phyloP scores from a whole-genome alignment of 2,113 vertebrate genomes.

The Chloroceryle aenea region DNA sequence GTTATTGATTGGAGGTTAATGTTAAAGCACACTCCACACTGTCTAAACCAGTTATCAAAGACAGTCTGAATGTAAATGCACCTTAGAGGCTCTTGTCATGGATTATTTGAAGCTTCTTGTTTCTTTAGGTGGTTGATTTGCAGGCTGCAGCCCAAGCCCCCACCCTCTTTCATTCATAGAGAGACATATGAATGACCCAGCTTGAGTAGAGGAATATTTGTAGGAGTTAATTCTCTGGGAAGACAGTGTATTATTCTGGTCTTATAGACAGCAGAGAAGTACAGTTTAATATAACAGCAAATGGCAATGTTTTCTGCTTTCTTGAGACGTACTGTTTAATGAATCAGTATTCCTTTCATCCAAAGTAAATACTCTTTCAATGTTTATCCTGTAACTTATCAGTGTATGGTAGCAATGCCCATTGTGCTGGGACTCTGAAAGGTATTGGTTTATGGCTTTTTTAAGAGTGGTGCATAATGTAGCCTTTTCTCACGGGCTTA shows the following conservation, averaged over 20 bases:
- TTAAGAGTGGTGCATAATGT: not conserved
- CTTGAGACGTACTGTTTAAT: not conserved
- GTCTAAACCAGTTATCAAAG: not conserved
- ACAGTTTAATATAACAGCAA: not conserved
- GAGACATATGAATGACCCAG: not conserved
- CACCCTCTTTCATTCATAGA: not conserved
- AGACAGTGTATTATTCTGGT: not conserved
- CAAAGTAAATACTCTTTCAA: not conserved
- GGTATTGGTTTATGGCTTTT: not conserved
- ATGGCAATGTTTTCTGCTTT: not conserved
- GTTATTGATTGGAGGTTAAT: not conserved
- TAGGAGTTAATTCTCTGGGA: not conserved
- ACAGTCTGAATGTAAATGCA: not conserved
- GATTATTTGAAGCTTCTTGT: constrained; percentile 1
- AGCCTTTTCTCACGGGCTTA: not conserved
- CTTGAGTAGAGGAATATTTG: not conserved
- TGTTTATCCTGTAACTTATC: not conserved
- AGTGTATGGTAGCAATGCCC: not conserved
- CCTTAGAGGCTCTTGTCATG: not conserved
- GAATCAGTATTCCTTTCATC: not conserved
- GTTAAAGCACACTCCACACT: not conserved
- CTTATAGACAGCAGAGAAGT: not conserved
- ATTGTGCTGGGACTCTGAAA: not conserved
- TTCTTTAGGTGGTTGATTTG: not conserved
- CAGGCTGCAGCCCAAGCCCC: not conserved